Evolutionary conservation across 2,113 vertebrate species (phyloP), one percentile per base, ranked within the genome.

Genomic region (Danionella cerebrum): DNA sequence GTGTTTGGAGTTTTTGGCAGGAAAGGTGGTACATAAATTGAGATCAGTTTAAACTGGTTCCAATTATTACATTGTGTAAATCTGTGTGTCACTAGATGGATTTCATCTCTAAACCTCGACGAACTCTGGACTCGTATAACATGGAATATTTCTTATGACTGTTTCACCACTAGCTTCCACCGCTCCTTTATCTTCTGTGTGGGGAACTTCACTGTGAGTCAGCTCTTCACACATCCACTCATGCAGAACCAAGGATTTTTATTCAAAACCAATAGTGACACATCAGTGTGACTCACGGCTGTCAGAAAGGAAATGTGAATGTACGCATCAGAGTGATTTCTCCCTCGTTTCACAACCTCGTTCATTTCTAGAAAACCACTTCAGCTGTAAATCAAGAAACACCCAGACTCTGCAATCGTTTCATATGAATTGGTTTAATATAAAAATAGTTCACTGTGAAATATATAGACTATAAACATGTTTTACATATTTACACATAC

Each of bases 361-460:
- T 51, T 21, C 13, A 48, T 35, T 35, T 35, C 42, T 29, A 35
- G 2, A 29, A 47, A 44, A 60, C 29, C 38, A 18, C 10, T 41
- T 13, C 1, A 13, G 6, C n/a, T n/a, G n/a, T n/a, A 31, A 33
- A 2, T n/a, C 41, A 64, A 66, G 13, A 12, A 51, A 58, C 12
- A 52, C 14, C 7, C 52, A 25, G 18, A 47, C 29, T 10, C 18
- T 33, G 5, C 7, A 47, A 24, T 45, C 3, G 31, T 7, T 21
- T 38, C 12, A 2, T 0, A 42, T 44, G 19, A 39, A 39, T 38
- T 9, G 9, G 10, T 13, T 44, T 33, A 55, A 76, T 69, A 36
- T 55, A 73, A 67, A 52, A 50, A 22, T 64, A 68, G 77, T 83
- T 71, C 80, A 84, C 67, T 78, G 78, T 88, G 87, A 50, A 85